Evolutionary conservation across 2,888 invertebrate species (phyloP).

Genomic region (Deilephila elpenor): DNA sequence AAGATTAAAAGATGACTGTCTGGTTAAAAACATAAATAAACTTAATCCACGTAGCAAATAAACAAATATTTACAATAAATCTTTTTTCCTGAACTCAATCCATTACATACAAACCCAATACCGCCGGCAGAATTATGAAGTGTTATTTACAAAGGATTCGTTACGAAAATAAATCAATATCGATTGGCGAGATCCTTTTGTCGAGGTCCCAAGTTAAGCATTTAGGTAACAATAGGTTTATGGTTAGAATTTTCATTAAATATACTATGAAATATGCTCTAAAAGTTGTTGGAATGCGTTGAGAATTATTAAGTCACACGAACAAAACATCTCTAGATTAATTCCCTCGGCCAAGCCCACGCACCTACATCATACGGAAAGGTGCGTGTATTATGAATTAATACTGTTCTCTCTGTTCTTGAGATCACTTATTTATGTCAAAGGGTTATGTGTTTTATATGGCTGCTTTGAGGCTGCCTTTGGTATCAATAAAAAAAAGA

Average conservation of each 20-base stretch:
- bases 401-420: too few species aligned
- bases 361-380: too few species aligned
- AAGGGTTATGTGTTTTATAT: too few species aligned
- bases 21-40: too few species aligned
- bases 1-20: too few species aligned
- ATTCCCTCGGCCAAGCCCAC: too few species aligned
- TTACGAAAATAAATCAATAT: slow-evolving; percentile 13
- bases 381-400: too few species aligned
- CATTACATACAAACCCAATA: not conserved
- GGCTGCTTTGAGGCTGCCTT: too few species aligned
- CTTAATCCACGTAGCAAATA: too few species aligned
- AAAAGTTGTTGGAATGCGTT: not conserved
- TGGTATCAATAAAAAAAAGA: too few species aligned
- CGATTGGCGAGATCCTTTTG: not conserved
- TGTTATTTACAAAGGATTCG: slow-evolving; percentile 14
- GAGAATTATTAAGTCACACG: not conserved
- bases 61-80: not conserved
- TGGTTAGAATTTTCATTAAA: not conserved
- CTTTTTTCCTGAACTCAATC: not conserved
- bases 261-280: not conserved
- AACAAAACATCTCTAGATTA: not conserved
- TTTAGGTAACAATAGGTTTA: not conserved
- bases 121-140: not conserved
- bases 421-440: too few species aligned
- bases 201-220: not conserved